Evolutionary conservation across 2,888 invertebrate species (phyloP).

Genomic region (Mallateleia sp.): DNA sequence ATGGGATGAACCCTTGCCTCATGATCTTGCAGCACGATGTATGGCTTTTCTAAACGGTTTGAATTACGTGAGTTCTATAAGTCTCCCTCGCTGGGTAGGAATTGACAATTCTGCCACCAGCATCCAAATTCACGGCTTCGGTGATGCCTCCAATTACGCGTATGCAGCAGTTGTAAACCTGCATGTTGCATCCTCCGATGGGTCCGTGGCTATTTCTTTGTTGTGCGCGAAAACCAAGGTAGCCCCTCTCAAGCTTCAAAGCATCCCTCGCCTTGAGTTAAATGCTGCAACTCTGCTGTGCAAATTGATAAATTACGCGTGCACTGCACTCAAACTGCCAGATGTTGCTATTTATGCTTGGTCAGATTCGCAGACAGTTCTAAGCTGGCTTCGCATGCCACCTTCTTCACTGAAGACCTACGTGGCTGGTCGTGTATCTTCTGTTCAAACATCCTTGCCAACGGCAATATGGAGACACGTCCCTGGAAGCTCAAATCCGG

Average conservation of each 20-base stretch:
- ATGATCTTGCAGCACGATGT: not conserved
- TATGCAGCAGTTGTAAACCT: too few species aligned
- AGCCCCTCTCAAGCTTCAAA: slow-evolving; percentile 5
- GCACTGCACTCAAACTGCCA: not conserved
- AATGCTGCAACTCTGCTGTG: not conserved
- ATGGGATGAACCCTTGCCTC: not conserved
- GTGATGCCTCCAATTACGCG: not conserved
- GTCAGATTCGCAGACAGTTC: slow-evolving; percentile 16
- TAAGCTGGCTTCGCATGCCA: not conserved
- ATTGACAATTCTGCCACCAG: too few species aligned
- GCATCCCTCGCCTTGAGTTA: not conserved
- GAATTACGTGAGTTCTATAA: not conserved
- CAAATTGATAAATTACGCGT: not conserved
- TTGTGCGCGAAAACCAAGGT: slow-evolving; percentile 13
- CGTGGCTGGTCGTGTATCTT: not conserved
- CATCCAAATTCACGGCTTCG: too few species aligned
- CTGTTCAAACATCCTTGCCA: not conserved
- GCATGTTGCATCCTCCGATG: too few species aligned
- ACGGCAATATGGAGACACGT: slow-evolving; percentile 1
- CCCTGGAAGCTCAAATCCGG: not conserved
- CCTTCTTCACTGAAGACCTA: not conserved
- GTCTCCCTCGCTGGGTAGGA: too few species aligned
- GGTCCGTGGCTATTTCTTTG: not conserved
- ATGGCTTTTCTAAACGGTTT: not conserved
- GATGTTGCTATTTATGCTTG: not conserved